Conservation (phyloP, 2,888 invertebrate species). For the Leptothorax acervorum region DNA sequence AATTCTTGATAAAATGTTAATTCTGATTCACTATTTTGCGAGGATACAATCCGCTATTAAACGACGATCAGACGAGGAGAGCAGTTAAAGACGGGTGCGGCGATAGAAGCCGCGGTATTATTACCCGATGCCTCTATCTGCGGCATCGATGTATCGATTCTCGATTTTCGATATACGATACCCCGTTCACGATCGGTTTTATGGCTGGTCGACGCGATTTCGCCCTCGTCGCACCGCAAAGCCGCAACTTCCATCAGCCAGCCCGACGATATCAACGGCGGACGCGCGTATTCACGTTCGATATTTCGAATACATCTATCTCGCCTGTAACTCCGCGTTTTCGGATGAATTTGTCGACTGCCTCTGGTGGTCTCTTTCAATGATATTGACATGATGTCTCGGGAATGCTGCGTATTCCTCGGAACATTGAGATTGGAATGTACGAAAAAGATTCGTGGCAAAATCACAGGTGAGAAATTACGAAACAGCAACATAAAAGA, state of each 20-base stretch:
- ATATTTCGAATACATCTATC: conserved; percentile 46
- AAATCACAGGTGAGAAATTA: background rate
- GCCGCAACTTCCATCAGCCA: conserved; percentile 60
- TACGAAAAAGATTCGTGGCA: background rate
- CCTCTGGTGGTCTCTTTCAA: conserved; percentile 13
- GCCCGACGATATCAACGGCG: conserved; percentile 42
- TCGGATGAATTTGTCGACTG: conserved; percentile 47
- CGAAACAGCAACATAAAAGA: background rate
- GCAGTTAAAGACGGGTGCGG: conserved; percentile 40
- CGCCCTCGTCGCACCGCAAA: conserved; percentile 58
- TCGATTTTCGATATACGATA: conserved; percentile 65
- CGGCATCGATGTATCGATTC: conserved; percentile 58
- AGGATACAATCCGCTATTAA: conserved; percentile 29
- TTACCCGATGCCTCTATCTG: conserved; percentile 46
- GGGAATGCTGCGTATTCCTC: background rate
- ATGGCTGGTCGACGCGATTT: conserved; percentile 60
- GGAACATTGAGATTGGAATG: conserved; percentile 12
- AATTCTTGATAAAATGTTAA: conserved; percentile 31
- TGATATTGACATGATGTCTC: conserved; percentile 18
- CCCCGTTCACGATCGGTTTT: conserved; percentile 56
- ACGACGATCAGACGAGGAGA: conserved; percentile 30
- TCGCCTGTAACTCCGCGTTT: conserved; percentile 31
- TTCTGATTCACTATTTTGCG: conserved; percentile 11
- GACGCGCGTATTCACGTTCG: conserved; percentile 46
- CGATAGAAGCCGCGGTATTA: conserved; percentile 40